Evolutionary conservation across 2,797 vertebrate species (phyloP).

Genomic region (Cottoperca gobio): DNA sequence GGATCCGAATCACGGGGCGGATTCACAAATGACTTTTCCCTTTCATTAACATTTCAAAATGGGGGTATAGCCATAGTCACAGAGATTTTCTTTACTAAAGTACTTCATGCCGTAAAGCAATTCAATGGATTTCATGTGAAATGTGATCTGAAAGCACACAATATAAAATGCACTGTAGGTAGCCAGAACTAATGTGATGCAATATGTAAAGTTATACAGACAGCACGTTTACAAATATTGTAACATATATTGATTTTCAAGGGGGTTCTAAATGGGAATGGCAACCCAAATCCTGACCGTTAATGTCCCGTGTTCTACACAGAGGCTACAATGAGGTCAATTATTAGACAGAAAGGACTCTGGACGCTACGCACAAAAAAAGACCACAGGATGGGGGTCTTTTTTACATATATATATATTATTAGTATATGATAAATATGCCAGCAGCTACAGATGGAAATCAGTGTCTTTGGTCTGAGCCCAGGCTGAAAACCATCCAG

Average conservation of each 20-base stretch:
- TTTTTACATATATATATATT: no score
- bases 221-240: background rate
- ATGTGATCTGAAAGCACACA: background rate
- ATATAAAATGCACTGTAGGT: background rate
- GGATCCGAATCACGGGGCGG: no score
- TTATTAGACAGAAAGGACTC: background rate
- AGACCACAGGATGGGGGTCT: background rate
- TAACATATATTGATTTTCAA: background rate
- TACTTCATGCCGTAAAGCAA: background rate
- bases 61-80: no score
- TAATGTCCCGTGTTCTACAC: background rate
- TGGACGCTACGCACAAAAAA: conserved; percentile 1
- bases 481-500: conserved; percentile 32
- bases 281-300: background rate
- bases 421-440: conserved; percentile 17
- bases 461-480: conserved; percentile 39
- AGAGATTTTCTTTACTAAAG: no score
- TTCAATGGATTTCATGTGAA: background rate
- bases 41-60: no score
- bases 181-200: background rate
- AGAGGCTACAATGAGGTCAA: background rate
- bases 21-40: no score
- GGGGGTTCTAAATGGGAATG: background rate
- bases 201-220: background rate
- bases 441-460: conserved; percentile 46